Conservation (phyloP, 1,140 invertebrate species). For the Eufriesea mexicana region DNA sequence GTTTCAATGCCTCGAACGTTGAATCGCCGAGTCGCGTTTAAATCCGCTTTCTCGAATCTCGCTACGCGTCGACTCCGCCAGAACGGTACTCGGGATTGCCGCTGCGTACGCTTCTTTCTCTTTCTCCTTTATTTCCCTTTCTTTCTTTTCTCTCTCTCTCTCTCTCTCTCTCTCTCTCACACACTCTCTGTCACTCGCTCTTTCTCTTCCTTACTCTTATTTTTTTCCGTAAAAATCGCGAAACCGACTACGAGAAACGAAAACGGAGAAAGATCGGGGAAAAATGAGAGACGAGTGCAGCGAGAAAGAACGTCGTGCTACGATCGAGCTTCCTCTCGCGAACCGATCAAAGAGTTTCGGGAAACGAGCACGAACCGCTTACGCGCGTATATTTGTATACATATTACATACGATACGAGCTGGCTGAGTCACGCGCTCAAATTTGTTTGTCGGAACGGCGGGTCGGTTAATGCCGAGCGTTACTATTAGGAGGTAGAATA, state of each 20-base stretch:
- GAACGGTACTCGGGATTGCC: no score
- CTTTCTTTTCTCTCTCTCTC: no score
- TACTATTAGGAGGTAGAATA: constrained; percentile 60
- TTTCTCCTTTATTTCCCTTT: not conserved
- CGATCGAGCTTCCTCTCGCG: not conserved
- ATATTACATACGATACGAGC: constrained; percentile 23
- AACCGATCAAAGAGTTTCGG: not conserved
- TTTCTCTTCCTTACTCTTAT: no score
- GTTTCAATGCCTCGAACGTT: constrained; percentile 23
- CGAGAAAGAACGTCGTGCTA: not conserved
- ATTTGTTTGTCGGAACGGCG: constrained; percentile 56
- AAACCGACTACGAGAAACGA: no score
- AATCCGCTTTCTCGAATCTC: constrained; percentile 41
- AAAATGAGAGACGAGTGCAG: no score
- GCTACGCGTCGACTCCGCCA: not conserved
- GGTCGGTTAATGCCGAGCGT: constrained; percentile 57
- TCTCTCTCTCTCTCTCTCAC: no score
- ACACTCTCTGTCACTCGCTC: no score
- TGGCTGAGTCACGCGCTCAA: constrained; percentile 58
- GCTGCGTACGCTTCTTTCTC: not conserved
- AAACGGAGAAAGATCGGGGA: no score
- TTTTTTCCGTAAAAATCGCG: no score
- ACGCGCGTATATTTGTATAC: constrained; percentile 27
- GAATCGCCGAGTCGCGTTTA: constrained; percentile 26
- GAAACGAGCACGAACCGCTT: not conserved